A percentile compares a stretch with the other conserved stretches of the same genome.
Evolutionary conservation across 1,140 invertebrate species (phyloP).

Genomic region (Zaprionus capensis): DNA sequence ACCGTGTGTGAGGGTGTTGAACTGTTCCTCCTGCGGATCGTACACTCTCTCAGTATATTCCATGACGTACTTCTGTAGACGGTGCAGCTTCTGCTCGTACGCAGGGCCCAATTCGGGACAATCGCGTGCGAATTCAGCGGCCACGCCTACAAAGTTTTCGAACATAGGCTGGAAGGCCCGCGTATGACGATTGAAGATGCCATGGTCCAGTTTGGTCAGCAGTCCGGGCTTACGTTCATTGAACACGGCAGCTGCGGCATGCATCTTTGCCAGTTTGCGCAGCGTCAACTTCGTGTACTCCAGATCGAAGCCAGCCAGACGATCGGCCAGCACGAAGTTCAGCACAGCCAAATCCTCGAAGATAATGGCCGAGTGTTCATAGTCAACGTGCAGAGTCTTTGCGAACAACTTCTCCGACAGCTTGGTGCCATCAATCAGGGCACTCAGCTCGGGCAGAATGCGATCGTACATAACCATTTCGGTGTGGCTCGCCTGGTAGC

Average conservation of each 20-base stretch:
- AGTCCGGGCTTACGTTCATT: slow-evolving; percentile 64
- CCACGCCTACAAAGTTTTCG: slow-evolving; percentile 45
- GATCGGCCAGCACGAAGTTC: slow-evolving; percentile 85
- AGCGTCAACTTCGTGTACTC: slow-evolving; percentile 84
- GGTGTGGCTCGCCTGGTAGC: slow-evolving; percentile 64
- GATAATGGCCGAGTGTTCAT: slow-evolving; percentile 73
- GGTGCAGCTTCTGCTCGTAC: slow-evolving; percentile 56
- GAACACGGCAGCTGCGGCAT: slow-evolving; percentile 84
- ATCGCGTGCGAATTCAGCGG: slow-evolving; percentile 42
- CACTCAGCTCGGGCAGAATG: slow-evolving; percentile 64
- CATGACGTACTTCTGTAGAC: slow-evolving; percentile 56
- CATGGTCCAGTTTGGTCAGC: slow-evolving; percentile 64
- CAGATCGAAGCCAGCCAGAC: slow-evolving; percentile 85
- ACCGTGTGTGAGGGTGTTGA: slow-evolving; percentile 87
- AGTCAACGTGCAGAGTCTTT: slow-evolving; percentile 72
- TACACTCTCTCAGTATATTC: slow-evolving; percentile 63
- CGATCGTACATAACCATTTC: slow-evolving; percentile 82
- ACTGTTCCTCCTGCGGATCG: slow-evolving; percentile 83
- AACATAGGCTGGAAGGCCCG: slow-evolving; percentile 59
- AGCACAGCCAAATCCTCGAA: slow-evolving; percentile 86
- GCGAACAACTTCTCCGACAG: slow-evolving; percentile 74
- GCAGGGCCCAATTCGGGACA: slow-evolving; percentile 49
- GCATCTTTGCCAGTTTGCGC: slow-evolving; percentile 86
- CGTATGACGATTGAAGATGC: slow-evolving; percentile 73
- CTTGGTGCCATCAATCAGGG: slow-evolving; percentile 45